These are phyloP conservation scores for Hyles vespertilio DNA, from an alignment of 1,140 invertebrate species.

Conservation along the genomic window DNA sequence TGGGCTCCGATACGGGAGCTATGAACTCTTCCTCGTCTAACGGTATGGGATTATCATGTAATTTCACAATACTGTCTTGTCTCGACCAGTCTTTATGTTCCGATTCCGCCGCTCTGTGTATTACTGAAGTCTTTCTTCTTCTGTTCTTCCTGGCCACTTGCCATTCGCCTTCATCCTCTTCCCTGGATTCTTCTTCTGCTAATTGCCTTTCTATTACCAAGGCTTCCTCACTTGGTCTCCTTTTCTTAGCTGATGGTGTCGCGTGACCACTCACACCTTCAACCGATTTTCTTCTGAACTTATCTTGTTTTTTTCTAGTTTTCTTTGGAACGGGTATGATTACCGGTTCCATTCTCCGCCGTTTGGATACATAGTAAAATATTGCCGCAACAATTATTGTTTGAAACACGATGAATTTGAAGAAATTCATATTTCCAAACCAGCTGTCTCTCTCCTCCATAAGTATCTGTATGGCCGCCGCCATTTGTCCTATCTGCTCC, in stretches of 20 bases:
- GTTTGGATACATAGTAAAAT: slow-evolving; percentile 60
- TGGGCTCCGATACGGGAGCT: slow-evolving; percentile 62
- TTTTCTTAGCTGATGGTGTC: slow-evolving; percentile 71
- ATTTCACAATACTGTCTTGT: slow-evolving; percentile 51
- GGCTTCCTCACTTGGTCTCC: slow-evolving; percentile 87
- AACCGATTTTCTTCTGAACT: slow-evolving; percentile 78
- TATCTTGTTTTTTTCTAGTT: slow-evolving; percentile 53
- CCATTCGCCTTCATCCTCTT: slow-evolving; percentile 72
- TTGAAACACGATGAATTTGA: slow-evolving; percentile 70
- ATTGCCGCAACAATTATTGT: slow-evolving; percentile 48
- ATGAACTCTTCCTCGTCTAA: slow-evolving; percentile 68
- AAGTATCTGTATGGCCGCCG: slow-evolving; percentile 75
- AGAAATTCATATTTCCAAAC: slow-evolving; percentile 77
- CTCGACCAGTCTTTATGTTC: slow-evolving; percentile 31
- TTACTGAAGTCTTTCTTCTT: slow-evolving; percentile 54
- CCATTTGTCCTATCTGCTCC: slow-evolving; percentile 79
- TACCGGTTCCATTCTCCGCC: slow-evolving; percentile 43
- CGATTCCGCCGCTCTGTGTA: slow-evolving; percentile 44
- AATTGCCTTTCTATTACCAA: slow-evolving; percentile 81
- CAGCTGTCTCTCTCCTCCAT: slow-evolving; percentile 81
- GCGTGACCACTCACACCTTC: slow-evolving; percentile 76
- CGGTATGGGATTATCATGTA: slow-evolving; percentile 62
- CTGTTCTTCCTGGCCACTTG: slow-evolving; percentile 61
- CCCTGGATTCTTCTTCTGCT: slow-evolving; percentile 63
- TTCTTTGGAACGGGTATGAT: slow-evolving; percentile 49